These are phyloP conservation scores for Aleiodes leptofemur DNA, from an alignment of 2,888 invertebrate species.

Conservation along the genomic window DNA sequence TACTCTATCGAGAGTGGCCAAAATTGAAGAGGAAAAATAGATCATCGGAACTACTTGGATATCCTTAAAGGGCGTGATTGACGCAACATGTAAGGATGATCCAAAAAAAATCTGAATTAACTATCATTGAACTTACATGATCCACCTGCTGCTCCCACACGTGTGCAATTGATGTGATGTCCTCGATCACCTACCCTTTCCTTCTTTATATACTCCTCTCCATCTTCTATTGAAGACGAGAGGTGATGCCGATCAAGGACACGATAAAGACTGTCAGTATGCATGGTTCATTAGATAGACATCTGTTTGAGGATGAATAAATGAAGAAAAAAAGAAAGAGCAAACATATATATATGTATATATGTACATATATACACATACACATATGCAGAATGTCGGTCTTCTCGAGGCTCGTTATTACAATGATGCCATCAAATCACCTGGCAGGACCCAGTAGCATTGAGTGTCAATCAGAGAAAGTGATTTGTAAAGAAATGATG, in stretches of 20 bases:
- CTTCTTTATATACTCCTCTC: no score
- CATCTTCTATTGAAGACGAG: constrained; percentile 8
- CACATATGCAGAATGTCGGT: not conserved
- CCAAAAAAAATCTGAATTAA: not conserved
- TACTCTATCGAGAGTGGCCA: no score
- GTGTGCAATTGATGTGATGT: constrained; percentile 39
- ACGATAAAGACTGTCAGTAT: constrained; percentile 34
- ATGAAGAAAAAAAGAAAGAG: not conserved
- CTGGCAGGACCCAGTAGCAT: constrained; percentile 62
- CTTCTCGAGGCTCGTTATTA: constrained; percentile 45
- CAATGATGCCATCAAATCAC: constrained; percentile 62
- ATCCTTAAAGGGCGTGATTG: no score
- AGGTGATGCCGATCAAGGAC: constrained; percentile 34
- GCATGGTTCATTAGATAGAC: constrained; percentile 38
- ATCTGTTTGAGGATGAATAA: constrained; percentile 32
- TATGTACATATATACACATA: no score
- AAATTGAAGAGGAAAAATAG: no score
- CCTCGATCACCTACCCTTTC: constrained; percentile 17
- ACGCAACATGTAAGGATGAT: not conserved
- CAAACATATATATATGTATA: no score
- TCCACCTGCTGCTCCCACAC: constrained; percentile 32
- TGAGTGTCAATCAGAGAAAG: constrained; percentile 74
- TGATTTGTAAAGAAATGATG: constrained; percentile 69
- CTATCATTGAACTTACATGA: not conserved
- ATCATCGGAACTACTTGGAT: no score